Evolutionary conservation across 1,140 invertebrate genomes (phyloP), one percentile per base, ranked within the genome.

Genomic region (Heterodera schachtii): DNA sequence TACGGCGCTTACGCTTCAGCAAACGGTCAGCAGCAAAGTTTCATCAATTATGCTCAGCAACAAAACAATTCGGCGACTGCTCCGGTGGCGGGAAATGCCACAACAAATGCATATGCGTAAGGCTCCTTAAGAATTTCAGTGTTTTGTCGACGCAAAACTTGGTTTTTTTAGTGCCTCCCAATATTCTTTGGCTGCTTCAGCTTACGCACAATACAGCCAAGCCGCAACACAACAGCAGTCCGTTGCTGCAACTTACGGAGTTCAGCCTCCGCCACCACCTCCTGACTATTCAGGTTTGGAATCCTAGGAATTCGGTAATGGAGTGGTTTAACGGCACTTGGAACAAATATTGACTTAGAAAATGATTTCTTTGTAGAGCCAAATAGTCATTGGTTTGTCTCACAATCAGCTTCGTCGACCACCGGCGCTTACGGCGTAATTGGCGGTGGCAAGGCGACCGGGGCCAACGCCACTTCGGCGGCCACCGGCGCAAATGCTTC

Each of bases 151-250:
- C 16, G 57, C 16, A 64, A 57, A 13, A 64, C 3, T 19, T 19
- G 16, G 19, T 19, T 19, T 71, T 77, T 80, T 66, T 31, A 80
- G 79, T 47, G 78, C 21, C 66, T 70, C 81, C 0, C 77, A 81
- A 73, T 82, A 82, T 60, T 73, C 81, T 0, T 64, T 66, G n/a
- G 69, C 81, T 31, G 81, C 81, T 57, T 82, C 81, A 7, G 81
- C 81, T 13, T 82, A 82, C 49, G 81, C 81, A 11, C 81, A 82
- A 46, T 82, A 82, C 64, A 71, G 81, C 46, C 77, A 80, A 41
- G 73, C 81, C 21, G 81, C 81, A 73, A 57, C 66, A n/a, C 81
- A 82, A n/a, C 78, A 70, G 1, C 52, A 71, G 13, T 21, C 60
- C 7, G 44, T 74, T 52, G 46, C 71, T 31, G 81, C 49, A n/a